phyloP scores from a whole-genome alignment of 2,888 invertebrate genomes.

The Theretra japonica region DNA sequence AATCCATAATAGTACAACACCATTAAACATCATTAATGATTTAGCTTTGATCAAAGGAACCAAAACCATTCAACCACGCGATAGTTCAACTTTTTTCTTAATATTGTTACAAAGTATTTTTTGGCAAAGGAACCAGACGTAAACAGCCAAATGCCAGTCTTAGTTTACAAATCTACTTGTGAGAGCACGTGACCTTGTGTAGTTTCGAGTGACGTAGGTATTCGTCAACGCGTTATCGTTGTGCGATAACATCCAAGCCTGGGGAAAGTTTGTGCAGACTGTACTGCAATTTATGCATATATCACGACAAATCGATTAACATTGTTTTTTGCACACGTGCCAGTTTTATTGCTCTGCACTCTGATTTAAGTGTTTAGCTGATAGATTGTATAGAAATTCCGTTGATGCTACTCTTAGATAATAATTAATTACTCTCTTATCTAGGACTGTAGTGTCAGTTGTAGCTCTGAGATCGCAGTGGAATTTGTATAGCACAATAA shows the following conservation, averaged over 20 bases:
- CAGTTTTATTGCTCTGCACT: not conserved
- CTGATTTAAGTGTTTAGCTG: not conserved
- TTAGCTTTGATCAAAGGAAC: not conserved
- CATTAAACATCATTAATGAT: not conserved
- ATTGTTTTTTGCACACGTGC: not conserved
- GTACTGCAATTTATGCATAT: not conserved
- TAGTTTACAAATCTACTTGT: not conserved
- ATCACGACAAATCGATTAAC: not conserved
- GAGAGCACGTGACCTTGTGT: constrained; percentile 10
- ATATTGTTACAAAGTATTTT: not conserved
- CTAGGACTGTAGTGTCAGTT: too few species aligned
- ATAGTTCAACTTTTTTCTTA: not conserved
- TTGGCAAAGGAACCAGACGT: not conserved
- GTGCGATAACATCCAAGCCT: not conserved
- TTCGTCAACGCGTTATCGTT: not conserved
- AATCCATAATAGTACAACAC: not conserved
- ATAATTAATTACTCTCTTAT: too few species aligned
- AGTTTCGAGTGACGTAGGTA: not conserved
- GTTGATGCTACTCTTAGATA: too few species aligned
- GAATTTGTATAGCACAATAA: too few species aligned
- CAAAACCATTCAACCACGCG: not conserved
- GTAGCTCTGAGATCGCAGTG: too few species aligned
- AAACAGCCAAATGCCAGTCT: not conserved
- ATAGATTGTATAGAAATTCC: too few species aligned
- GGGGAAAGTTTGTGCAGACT: not conserved